These are phyloP conservation scores for Aphelenchoides fujianensis DNA, from an alignment of 1,140 invertebrate species.

Conservation along the genomic window DNA sequence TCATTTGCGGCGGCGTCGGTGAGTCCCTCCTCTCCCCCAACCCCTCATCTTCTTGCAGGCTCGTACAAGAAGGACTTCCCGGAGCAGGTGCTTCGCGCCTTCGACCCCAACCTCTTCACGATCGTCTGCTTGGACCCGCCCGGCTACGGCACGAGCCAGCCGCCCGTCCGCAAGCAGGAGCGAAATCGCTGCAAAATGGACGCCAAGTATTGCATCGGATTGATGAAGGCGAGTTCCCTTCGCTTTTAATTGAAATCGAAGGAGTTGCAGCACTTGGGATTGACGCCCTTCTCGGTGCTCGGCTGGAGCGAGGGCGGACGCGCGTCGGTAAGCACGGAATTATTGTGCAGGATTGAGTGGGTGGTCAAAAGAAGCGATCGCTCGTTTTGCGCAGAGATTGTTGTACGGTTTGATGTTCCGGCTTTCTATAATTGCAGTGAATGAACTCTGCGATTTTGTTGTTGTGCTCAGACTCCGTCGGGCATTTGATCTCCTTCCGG, in stretches of 20 bases:
- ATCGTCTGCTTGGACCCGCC: conserved; percentile 59
- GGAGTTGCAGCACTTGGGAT: conserved; percentile 40
- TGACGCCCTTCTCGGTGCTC: conserved; percentile 56
- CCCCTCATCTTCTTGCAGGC: conserved; percentile 30
- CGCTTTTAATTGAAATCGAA: neutral
- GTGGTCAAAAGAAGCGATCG: no score
- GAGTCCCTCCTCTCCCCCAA: conserved; percentile 23
- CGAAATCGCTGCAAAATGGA: conserved; percentile 58
- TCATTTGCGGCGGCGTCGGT: conserved; percentile 60
- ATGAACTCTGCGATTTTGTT: no score
- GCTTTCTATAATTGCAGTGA: no score
- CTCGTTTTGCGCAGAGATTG: no score
- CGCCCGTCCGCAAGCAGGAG: conserved; percentile 58
- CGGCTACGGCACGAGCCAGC: conserved; percentile 58
- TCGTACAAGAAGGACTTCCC: conserved; percentile 61
- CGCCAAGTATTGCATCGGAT: conserved; percentile 51
- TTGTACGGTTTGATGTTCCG: no score
- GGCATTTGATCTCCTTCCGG: no score
- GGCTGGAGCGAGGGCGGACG: conserved; percentile 60
- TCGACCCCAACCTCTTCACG: conserved; percentile 52
- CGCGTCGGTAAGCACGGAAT: no score
- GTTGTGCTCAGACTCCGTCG: no score
- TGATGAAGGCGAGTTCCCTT: conserved; percentile 39
- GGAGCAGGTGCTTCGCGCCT: conserved; percentile 46
- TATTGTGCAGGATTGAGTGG: no score